These are phyloP conservation scores for Gasterosteus nipponicus DNA, from an alignment of 2,113 vertebrate species.

Conservation along the genomic window DNA sequence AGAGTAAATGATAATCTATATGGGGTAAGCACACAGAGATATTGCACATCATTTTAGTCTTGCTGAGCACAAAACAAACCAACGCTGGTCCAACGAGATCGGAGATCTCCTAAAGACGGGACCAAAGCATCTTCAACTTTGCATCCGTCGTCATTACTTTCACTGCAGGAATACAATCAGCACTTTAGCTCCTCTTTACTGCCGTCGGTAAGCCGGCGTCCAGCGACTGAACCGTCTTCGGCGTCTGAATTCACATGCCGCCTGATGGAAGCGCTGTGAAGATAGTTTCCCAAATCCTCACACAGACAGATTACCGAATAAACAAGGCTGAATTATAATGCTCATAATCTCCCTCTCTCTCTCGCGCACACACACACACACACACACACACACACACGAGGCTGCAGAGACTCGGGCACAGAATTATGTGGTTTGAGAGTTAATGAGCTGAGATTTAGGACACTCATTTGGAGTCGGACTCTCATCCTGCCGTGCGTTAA, in stretches of 20 bases:
- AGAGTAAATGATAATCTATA: slow-evolving; percentile 59
- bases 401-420: slow-evolving; percentile 44
- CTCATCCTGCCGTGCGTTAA: slow-evolving; percentile 32
- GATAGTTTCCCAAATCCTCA: slow-evolving; percentile 39
- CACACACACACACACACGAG: not conserved
- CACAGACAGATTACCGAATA: slow-evolving; percentile 62
- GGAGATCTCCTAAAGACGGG: not conserved
- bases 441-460: slow-evolving; percentile 66
- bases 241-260: slow-evolving; percentile 10
- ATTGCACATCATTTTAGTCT: slow-evolving; percentile 19
- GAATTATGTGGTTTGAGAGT: slow-evolving; percentile 55
- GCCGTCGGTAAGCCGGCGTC: not conserved
- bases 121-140: not conserved
- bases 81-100: not conserved
- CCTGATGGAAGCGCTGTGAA: not conserved
- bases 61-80: slow-evolving; percentile 29
- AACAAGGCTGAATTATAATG: slow-evolving; percentile 56
- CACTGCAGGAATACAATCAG: slow-evolving; percentile 9
- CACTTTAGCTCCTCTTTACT: not conserved
- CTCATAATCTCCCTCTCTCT: slow-evolving; percentile 48
- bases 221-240: slow-evolving; percentile 11
- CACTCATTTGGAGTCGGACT: slow-evolving; percentile 60
- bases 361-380: slow-evolving; percentile 14
- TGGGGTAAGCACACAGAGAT: slow-evolving; percentile 38
- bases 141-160: slow-evolving; percentile 1